Evolutionary conservation across 1,140 invertebrate species (phyloP).

Genomic region (Matsumurasca onukii): DNA sequence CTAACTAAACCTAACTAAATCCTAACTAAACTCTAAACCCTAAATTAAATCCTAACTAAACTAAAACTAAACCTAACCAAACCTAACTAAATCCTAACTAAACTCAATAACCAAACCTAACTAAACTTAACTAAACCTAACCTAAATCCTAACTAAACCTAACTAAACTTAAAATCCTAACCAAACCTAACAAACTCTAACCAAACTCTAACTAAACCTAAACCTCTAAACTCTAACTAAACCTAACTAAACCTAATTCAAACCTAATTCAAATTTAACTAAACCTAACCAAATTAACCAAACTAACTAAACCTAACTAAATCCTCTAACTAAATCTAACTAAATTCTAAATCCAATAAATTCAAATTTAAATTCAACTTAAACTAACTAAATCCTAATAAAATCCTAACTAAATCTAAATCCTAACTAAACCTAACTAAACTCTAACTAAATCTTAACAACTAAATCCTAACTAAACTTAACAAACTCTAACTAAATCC

Average conservation of each 20-base stretch:
- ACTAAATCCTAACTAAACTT: slow-evolving; percentile 28
- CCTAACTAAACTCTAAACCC: slow-evolving; percentile 34
- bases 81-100: slow-evolving; percentile 36
- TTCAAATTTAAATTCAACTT: neutral
- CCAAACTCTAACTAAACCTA: neutral
- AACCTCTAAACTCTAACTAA: neutral
- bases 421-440: slow-evolving; percentile 12
- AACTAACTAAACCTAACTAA: slow-evolving; percentile 30
- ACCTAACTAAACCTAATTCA: neutral
- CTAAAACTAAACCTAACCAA: slow-evolving; percentile 18
- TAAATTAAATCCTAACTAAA: slow-evolving; percentile 3
- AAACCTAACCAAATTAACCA: slow-evolving; percentile 27
- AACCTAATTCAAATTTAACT: slow-evolving; percentile 20
- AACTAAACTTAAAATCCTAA: slow-evolving; percentile 23
- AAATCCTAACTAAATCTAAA: slow-evolving; percentile 5
- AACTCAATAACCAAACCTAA: no score
- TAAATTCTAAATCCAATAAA: slow-evolving; percentile 39
- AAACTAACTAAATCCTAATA: slow-evolving; percentile 24
- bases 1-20: slow-evolving; percentile 33
- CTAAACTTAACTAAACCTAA: slow-evolving; percentile 39
- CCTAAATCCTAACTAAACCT: slow-evolving; percentile 35
- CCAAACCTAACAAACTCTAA: slow-evolving; percentile 6
- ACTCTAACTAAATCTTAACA: slow-evolving; percentile 37
- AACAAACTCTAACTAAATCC: slow-evolving; percentile 5
- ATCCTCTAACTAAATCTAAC: slow-evolving; percentile 40